These are phyloP conservation scores for Drosophila percnosoma DNA, from an alignment of 2,888 invertebrate species.

Conservation along the genomic window DNA sequence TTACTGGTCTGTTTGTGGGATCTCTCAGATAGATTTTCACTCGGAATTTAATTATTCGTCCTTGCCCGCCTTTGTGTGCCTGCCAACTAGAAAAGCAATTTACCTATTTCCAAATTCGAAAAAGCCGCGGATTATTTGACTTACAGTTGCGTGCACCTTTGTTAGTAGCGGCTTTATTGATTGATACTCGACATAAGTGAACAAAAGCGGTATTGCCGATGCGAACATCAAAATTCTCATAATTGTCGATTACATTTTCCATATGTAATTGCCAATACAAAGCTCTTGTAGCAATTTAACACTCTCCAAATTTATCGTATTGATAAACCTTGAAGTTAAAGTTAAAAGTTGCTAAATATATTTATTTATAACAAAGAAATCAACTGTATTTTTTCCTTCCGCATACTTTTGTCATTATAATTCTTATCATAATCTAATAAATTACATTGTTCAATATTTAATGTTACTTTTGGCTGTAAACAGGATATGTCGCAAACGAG, in stretches of 20 bases:
- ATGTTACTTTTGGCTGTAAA: background rate
- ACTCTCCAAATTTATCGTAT: background rate
- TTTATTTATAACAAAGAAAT: background rate
- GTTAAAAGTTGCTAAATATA: background rate
- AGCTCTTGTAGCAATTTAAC: background rate
- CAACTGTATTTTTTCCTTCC: background rate
- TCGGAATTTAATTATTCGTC: constrained; percentile 71
- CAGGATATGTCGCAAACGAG: constrained; percentile 1
- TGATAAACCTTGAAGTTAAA: background rate
- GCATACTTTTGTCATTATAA: background rate
- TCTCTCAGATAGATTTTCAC: constrained; percentile 36
- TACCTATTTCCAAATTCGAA: constrained; percentile 28
- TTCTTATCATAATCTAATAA: background rate
- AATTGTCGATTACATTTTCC: background rate
- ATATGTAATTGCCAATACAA: background rate
- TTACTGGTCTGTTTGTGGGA: constrained; percentile 44
- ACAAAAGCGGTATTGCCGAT: background rate
- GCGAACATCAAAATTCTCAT: background rate
- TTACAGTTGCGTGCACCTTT: constrained; percentile 19
- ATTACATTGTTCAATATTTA: background rate
- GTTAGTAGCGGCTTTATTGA: constrained; percentile 15
- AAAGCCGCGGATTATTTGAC: constrained; percentile 32
- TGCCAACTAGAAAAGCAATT: constrained; percentile 52
- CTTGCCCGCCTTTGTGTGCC: constrained; percentile 5
- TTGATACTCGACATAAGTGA: constrained; percentile 9